Conservation (phyloP, 2,113 vertebrate genomes). For the Neoarius graeffei region DNA sequence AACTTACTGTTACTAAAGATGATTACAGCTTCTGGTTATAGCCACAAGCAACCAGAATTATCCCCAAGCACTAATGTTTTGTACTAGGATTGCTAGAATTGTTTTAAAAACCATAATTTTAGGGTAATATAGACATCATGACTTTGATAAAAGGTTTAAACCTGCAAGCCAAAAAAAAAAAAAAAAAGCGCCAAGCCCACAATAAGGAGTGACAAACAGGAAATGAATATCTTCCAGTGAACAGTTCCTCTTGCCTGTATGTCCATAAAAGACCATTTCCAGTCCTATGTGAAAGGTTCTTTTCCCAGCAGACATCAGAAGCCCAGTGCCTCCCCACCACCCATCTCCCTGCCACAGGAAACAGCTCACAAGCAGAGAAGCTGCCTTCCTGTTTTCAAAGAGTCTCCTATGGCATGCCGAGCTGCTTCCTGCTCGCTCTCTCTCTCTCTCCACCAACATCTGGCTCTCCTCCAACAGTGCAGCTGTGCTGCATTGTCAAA, state of each 20-base stretch:
- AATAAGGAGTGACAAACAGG: slow-evolving; percentile 6
- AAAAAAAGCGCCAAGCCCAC: neutral
- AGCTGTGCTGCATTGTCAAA: slow-evolving; percentile 53
- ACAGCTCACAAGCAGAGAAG: slow-evolving; percentile 79
- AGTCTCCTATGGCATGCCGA: slow-evolving; percentile 80
- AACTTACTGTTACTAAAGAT: slow-evolving; percentile 12
- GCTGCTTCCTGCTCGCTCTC: slow-evolving; percentile 68
- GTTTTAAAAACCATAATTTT: neutral
- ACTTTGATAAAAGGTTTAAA: neutral
- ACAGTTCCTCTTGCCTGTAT: slow-evolving; percentile 53
- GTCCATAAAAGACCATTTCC: slow-evolving; percentile 74
- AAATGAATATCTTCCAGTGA: slow-evolving; percentile 11
- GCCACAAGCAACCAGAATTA: neutral
- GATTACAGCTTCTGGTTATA: slow-evolving; percentile 9
- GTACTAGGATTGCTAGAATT: too few species aligned
- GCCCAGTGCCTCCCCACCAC: slow-evolving; percentile 51
- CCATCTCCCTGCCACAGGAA: slow-evolving; percentile 88
- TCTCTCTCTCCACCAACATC: slow-evolving; percentile 72
- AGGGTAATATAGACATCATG: neutral
- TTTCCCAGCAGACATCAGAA: slow-evolving; percentile 78
- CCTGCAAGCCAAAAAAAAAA: neutral
- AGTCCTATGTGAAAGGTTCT: slow-evolving; percentile 65
- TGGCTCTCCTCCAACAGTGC: slow-evolving; percentile 73
- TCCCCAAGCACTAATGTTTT: neutral
- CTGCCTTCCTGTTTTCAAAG: slow-evolving; percentile 93